phyloP scores from a whole-genome alignment of 2,888 invertebrate genomes.

The Griposia aprilina region DNA sequence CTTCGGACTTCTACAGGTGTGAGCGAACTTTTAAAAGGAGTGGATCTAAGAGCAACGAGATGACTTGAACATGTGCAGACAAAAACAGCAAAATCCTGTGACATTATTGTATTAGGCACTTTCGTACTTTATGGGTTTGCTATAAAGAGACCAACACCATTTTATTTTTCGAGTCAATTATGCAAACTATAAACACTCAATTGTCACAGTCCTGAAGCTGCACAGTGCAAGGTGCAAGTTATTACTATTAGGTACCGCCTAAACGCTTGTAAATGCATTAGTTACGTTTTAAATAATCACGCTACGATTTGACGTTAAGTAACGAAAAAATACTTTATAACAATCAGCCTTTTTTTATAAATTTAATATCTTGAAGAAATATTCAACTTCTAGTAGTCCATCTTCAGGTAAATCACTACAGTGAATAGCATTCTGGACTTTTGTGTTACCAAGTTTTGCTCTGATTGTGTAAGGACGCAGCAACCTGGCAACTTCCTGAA shows the following conservation, averaged over 20 bases:
- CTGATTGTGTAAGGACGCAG: slow-evolving; percentile 95
- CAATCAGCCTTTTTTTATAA: slow-evolving; percentile 75
- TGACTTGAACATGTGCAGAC: slow-evolving; percentile 1
- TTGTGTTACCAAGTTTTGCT: slow-evolving; percentile 95
- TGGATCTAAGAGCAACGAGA: background rate
- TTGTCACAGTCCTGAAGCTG: slow-evolving; percentile 14
- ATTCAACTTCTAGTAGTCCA: slow-evolving; percentile 95
- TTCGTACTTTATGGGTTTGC: background rate
- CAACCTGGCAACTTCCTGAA: slow-evolving; percentile 95
- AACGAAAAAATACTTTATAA: background rate
- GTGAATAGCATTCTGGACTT: slow-evolving; percentile 97
- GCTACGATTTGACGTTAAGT: slow-evolving; percentile 56
- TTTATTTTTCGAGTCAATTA: background rate
- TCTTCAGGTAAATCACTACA: slow-evolving; percentile 98
- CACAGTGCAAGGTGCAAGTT: slow-evolving; percentile 11
- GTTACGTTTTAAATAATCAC: slow-evolving; percentile 45
- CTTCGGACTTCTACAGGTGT: background rate
- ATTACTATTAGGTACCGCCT: background rate
- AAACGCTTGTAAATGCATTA: slow-evolving; percentile 21
- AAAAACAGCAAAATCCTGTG: background rate
- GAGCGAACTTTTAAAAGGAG: background rate
- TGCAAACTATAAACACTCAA: background rate
- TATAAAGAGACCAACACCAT: background rate
- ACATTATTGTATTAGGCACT: background rate
- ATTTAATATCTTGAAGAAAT: slow-evolving; percentile 94